Evolutionary conservation across 2,888 invertebrate genomes (phyloP).

Genomic region (Galerucella calmariensis): DNA sequence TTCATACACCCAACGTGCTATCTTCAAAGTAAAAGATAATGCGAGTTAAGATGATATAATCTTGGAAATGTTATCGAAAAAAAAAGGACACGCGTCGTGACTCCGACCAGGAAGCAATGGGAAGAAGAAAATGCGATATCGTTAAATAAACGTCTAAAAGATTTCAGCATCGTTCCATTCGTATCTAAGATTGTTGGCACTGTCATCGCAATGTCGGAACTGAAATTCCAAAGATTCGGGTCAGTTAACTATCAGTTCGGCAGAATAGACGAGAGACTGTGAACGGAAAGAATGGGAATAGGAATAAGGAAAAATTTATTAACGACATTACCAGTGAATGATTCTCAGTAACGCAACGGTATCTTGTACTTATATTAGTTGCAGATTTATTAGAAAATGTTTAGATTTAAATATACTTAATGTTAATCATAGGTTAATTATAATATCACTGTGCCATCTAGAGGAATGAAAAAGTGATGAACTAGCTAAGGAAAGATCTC

Average conservation of each 20-base stretch:
- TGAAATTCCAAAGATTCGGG: constrained; percentile 15
- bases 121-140: constrained; percentile 19
- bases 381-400: no score
- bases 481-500: no score
- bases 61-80: background rate
- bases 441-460: no score
- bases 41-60: background rate
- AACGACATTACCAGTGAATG: background rate
- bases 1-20: no score
- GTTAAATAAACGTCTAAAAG: constrained; percentile 25
- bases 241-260: constrained; percentile 7
- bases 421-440: no score
- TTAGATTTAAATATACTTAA: no score
- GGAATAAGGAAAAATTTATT: background rate
- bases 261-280: background rate
- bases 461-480: no score
- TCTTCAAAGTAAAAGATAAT: background rate
- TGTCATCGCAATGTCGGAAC: constrained; percentile 8
- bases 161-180: constrained; percentile 11
- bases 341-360: background rate
- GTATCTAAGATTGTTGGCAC: constrained; percentile 20
- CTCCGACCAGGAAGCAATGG: background rate
- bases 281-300: constrained; percentile 4
- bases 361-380: background rate
- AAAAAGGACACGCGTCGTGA: background rate